These are phyloP conservation scores for Folsomia manolachei DNA, from an alignment of 2,888 invertebrate genomes.

Conservation along the genomic window DNA sequence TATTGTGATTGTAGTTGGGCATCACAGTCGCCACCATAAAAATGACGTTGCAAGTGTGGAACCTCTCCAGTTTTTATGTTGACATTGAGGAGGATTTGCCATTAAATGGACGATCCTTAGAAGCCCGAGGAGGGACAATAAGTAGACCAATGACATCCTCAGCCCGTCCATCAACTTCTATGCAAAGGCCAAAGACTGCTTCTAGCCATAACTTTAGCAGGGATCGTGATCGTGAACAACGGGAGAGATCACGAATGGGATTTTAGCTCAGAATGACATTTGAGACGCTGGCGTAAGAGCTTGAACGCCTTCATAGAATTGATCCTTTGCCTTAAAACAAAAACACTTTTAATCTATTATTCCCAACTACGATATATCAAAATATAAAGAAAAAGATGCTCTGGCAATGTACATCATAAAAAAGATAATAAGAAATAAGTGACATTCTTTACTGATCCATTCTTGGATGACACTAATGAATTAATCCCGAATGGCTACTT, in stretches of 20 bases:
- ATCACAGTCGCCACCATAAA: not conserved
- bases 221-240: not conserved
- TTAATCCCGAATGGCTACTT: no score
- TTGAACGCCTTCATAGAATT: not conserved
- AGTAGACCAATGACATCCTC: slow-evolving; percentile 19
- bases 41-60: not conserved
- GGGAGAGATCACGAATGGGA: not conserved
- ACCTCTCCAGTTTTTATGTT: not conserved
- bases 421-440: no score
- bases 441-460: no score
- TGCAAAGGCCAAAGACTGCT: not conserved
- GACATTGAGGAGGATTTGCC: not conserved
- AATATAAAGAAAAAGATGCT: no score
- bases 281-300: no score
- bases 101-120: not conserved
- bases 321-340: not conserved
- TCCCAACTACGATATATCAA: no score
- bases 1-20: not conserved
- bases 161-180: not conserved
- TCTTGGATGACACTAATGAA: no score
- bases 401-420: no score
- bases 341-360: no score
- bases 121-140: slow-evolving; percentile 50
- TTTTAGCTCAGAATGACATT: not conserved
- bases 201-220: not conserved